Evolutionary conservation across 1,140 invertebrate species (phyloP).

Genomic region (Alviniconcha marisindica): DNA sequence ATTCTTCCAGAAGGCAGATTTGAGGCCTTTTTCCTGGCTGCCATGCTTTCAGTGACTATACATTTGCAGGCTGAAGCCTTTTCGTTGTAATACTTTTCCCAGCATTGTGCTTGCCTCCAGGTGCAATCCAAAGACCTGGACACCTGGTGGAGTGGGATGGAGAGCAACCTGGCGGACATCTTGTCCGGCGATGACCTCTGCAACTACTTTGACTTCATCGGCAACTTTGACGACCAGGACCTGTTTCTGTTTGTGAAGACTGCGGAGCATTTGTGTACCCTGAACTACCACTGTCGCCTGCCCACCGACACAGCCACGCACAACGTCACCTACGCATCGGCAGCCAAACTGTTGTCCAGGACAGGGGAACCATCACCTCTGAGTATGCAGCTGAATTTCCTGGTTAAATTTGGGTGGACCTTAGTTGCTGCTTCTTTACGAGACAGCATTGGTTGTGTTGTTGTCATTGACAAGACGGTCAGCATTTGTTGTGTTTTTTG

Average conservation of each 20-base stretch:
- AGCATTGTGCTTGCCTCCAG: neutral
- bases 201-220: slow-evolving; percentile 68
- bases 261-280: slow-evolving; percentile 64
- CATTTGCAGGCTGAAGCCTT: too few relatives aligned
- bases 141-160: slow-evolving; percentile 69
- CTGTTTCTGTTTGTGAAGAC: slow-evolving; percentile 68
- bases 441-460: too few relatives aligned
- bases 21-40: too few relatives aligned
- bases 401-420: too few relatives aligned
- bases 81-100: too few relatives aligned
- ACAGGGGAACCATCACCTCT: slow-evolving; percentile 42
- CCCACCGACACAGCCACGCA: slow-evolving; percentile 69
- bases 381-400: neutral
- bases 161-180: slow-evolving; percentile 62
- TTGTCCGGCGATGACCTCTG: slow-evolving; percentile 67
- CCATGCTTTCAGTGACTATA: too few relatives aligned
- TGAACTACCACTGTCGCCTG: slow-evolving; percentile 63
- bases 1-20: too few relatives aligned
- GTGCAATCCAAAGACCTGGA: slow-evolving; percentile 64
- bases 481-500: too few relatives aligned
- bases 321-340: slow-evolving; percentile 62
- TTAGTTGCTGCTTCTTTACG: too few relatives aligned
- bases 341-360: slow-evolving; percentile 56
- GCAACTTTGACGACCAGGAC: slow-evolving; percentile 64
- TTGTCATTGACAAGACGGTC: too few relatives aligned